Base-by-base conservation (phyloP, 2,888 invertebrate genomes). In the Drosophila incognita region DNA sequence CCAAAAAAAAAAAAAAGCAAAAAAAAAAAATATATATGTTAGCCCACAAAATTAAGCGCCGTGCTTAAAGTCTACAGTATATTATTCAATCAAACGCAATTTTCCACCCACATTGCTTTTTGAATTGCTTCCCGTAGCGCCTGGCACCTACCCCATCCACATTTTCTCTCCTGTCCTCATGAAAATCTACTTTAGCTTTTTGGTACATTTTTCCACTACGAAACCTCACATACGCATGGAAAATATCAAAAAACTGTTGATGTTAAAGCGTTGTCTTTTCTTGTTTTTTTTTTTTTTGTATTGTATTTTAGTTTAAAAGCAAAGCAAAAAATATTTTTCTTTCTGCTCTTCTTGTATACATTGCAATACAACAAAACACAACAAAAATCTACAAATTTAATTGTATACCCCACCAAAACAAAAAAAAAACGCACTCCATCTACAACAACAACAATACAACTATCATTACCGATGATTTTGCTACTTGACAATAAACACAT, bases 291-390 rank as follows among this genome's bases (percentile, higher is more conserved):
- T 77, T 83, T 84, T 79, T 83, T 59, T 86, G 82, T 76, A 75
- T 84, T 89, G 76, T 85, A 78, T 88, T 91, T 79, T 89, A 92
- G 91, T 91, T 79, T 92, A 92, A 91, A 82, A 86, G 79, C 89
- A 83, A 83, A 87, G 77, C 87, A 76, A 82, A 87, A 76, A 81
- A 89, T 81, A 88, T 89, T 79, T 90, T 82, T 91, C 81, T 89
- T 85, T 90, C 87, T 91, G 89, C 89, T 90, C 91, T 90, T 89
- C 90, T 86, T 89, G 87, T 89, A 89, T 85, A 89, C 85, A 89
- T 89, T 85, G 85, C 85, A 87, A 86, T 76, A 87, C 79, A 73
- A 77, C 79, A 64, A 74, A 63, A 74, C 53, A 69, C 77, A 76
- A 75, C 64, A 75, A 74, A 82, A 70, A 67, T 73, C 81, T 33